Evolutionary conservation across 2,113 vertebrate genomes (phyloP).

Genomic region (Poicephalus meyeri): DNA sequence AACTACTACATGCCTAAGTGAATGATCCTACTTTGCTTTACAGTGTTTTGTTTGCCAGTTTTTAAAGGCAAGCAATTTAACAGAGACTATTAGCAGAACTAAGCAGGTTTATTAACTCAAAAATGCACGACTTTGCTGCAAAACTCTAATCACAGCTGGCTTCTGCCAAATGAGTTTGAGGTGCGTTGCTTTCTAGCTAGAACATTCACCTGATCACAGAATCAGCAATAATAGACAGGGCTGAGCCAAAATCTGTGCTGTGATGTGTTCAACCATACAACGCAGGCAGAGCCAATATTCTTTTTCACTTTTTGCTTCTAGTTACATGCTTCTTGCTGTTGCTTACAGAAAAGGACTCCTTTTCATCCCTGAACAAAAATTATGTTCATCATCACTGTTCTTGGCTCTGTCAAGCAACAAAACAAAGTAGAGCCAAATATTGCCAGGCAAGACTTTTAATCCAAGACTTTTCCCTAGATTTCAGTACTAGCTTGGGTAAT

Average conservation of each 20-base stretch:
- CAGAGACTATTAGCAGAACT: not conserved
- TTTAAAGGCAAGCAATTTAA: not conserved
- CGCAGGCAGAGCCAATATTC: not conserved
- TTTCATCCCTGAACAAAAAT: not conserved
- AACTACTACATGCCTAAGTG: rapidly evolving
- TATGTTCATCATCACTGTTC: not conserved
- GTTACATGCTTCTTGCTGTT: not conserved
- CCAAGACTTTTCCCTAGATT: not conserved
- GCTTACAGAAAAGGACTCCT: not conserved
- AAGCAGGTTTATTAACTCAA: not conserved
- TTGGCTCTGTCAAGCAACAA: not conserved
- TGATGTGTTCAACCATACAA: not conserved
- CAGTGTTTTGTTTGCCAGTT: not conserved
- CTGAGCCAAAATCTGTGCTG: not conserved
- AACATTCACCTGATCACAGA: not conserved
- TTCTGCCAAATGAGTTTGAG: not conserved
- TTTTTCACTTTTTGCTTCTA: not conserved
- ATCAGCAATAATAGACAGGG: not conserved
- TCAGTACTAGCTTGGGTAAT: not conserved
- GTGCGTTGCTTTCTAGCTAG: not conserved
- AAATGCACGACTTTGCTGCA: not conserved
- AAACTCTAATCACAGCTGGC: not conserved
- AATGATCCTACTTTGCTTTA: not conserved
- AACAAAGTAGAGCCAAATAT: not conserved
- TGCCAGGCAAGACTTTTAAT: not conserved